Evolutionary conservation across 2,113 vertebrate genomes (phyloP).

Genomic region (Ictalurus punctatus): DNA sequence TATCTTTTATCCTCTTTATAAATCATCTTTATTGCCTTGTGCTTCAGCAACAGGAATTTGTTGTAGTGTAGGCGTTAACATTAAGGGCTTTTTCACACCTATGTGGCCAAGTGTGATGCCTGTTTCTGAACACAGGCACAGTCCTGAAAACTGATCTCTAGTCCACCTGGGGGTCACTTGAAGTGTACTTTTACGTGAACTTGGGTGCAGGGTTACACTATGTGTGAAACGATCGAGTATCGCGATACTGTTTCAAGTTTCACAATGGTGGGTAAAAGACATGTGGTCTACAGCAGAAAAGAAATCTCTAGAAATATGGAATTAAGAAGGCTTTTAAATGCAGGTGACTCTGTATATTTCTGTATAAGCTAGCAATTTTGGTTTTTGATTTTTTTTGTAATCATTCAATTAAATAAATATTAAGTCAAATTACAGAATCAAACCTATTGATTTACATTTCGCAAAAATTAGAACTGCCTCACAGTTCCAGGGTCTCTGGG

Average conservation of each 20-base stretch:
- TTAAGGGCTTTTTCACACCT: background rate
- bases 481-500: background rate
- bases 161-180: background rate
- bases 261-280: background rate
- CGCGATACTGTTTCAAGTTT: background rate
- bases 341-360: background rate
- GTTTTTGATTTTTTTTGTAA: background rate
- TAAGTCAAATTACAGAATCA: background rate
- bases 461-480: background rate
- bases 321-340: background rate
- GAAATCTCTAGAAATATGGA: background rate
- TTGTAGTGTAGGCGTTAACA: background rate
- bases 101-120: background rate
- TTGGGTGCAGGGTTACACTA: background rate
- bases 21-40: background rate
- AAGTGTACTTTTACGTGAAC: conserved; percentile 7
- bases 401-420: background rate
- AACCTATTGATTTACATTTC: background rate
- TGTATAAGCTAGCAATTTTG: background rate
- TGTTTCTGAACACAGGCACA: background rate
- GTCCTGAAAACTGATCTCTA: background rate
- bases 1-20: background rate
- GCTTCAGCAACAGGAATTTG: background rate
- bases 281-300: background rate
- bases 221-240: background rate